Percentiles rank a stretch among this genome's conserved stretches.
Evolutionary conservation across 2,888 invertebrate species (phyloP).

Genomic region (Phragmatobia fuliginosa): DNA sequence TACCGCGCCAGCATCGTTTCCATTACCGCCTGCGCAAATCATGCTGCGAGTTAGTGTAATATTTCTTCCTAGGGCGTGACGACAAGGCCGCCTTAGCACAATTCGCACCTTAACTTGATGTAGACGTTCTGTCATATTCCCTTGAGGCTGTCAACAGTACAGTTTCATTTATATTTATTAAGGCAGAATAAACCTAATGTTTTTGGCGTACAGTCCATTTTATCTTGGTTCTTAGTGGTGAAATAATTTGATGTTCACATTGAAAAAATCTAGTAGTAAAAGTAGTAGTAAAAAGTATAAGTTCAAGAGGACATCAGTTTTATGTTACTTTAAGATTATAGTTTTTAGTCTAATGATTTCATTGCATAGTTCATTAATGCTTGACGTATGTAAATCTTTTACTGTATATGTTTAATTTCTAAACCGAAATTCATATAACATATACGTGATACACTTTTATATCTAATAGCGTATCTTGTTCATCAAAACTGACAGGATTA

Average conservation of each 20-base stretch:
- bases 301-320: neutral
- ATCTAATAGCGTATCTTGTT: no score
- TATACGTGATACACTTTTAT: neutral
- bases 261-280: neutral
- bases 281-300: no score
- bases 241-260: neutral
- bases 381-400: neutral
- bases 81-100: neutral
- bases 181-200: neutral
- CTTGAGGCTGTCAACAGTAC: constrained; percentile 1
- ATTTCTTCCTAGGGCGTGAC: neutral
- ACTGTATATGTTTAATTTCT: neutral
- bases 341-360: neutral
- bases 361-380: neutral
- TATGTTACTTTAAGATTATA: neutral
- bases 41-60: neutral
- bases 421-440: neutral
- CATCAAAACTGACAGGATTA: neutral
- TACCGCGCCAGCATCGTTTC: constrained; percentile 4
- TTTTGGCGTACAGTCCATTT: neutral
- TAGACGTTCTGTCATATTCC: neutral
- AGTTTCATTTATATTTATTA: neutral
- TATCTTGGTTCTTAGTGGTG: neutral
- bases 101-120: constrained; percentile 4
- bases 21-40: constrained; percentile 10